Base-by-base conservation (phyloP, 1,140 invertebrate species). In the Drosophila bocki region DNA sequence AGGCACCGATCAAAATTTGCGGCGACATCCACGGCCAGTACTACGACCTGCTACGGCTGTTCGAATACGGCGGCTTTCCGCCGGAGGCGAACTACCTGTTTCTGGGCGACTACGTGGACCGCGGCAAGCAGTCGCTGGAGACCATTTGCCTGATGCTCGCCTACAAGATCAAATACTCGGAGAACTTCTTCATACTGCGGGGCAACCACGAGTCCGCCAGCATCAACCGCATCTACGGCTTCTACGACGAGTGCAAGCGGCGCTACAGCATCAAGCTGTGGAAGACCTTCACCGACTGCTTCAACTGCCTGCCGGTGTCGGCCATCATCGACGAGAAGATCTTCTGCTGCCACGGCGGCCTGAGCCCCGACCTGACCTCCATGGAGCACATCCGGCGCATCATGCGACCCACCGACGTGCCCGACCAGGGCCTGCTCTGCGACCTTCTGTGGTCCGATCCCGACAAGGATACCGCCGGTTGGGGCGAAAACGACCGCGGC, bases 271-370 rank as follows among this genome's bases (percentile, higher is more conserved):
- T 56, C 53, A 56, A 56, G 53, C 53, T 56, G 4, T 56, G 53
- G 53, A 56, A 56, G 53, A 56, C 53, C 35, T 56, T 56, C 13
- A 56, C 53, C 53, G 53, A 56, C 53, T 56, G 53, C 19, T 56
- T 56, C 35, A 56, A 56, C 19, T 56, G 53, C 37, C 53, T 56
- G 13, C 53, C 53, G 19, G 53, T 56, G 53, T 39, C 53, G 5
- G 53, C 53, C 19, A 56, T 56, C 6, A 39, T 56, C 2, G 53
- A 56, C 19, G 53, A 56, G 19, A 56, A 56, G 35, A 56, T 56
- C 13, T 56, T 56, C 13, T 56, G 53, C 53, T 56, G 53, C 35
- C 53, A 56, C 35, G 53, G 53, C 13, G 53, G 53, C 35, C 35
- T 56, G 5, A 56, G 53, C 9, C 53, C 53, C 53, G 53, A 56